phyloP scores from a whole-genome alignment of 2,888 invertebrate species.

The Acronicta psi region DNA sequence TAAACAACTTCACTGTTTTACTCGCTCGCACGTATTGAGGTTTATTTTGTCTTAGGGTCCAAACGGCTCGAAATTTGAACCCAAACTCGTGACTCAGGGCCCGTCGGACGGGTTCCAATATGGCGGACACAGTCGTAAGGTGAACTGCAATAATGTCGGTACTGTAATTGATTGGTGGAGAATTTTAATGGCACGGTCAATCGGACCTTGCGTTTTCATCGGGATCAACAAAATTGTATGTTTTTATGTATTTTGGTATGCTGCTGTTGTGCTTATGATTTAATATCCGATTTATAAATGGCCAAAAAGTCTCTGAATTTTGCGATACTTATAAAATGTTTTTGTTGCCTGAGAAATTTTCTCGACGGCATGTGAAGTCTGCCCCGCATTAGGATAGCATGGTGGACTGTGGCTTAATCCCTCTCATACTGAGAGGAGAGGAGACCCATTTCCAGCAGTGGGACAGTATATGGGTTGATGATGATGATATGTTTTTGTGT shows the following conservation, averaged over 20 bases:
- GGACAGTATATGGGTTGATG: too few relatives aligned
- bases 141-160: constrained; percentile 49
- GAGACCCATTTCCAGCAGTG: too few relatives aligned
- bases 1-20: constrained; percentile 47
- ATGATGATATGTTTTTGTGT: too few relatives aligned
- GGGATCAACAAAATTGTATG: constrained; percentile 26
- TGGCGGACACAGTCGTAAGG: constrained; percentile 57
- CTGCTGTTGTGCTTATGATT: constrained; percentile 15
- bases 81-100: constrained; percentile 76
- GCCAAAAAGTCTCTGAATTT: background rate
- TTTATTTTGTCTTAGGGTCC: constrained; percentile 62
- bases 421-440: too few relatives aligned
- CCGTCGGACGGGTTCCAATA: constrained; percentile 72
- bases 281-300: background rate
- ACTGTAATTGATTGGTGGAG: constrained; percentile 44
- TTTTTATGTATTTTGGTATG: constrained; percentile 22
- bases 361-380: too few relatives aligned
- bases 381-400: too few relatives aligned
- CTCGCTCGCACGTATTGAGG: constrained; percentile 33
- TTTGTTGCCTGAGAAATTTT: too few relatives aligned
- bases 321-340: too few relatives aligned
- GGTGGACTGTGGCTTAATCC: too few relatives aligned
- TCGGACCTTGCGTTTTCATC: constrained; percentile 32
- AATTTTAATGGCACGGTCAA: constrained; percentile 47
- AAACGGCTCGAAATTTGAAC: constrained; percentile 75